These are phyloP conservation scores for Brachionus manjavacas DNA, from an alignment of 1,140 invertebrate species.

Conservation along the genomic window DNA sequence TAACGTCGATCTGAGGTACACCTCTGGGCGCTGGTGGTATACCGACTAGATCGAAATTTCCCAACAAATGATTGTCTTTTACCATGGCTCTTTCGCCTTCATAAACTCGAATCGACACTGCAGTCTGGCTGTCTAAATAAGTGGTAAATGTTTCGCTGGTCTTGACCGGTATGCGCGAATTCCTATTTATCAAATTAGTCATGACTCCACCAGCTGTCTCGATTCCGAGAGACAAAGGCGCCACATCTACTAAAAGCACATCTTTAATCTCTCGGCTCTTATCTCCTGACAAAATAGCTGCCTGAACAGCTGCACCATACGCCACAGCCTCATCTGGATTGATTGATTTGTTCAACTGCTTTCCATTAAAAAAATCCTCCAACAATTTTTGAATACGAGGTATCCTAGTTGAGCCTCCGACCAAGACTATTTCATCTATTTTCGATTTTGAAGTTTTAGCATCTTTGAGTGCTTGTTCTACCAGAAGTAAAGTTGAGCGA, in stretches of 20 bases:
- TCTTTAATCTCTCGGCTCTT: conserved; percentile 50
- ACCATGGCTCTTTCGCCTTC: conserved; percentile 84
- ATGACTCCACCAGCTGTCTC: conserved; percentile 67
- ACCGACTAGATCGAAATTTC: conserved; percentile 79
- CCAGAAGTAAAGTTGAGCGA: conserved; percentile 52
- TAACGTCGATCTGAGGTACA: conserved; percentile 65
- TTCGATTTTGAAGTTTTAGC: conserved; percentile 51
- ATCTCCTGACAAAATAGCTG: conserved; percentile 55
- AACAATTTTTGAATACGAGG: conserved; percentile 63
- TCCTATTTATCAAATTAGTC: conserved; percentile 48
- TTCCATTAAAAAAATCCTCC: conserved; percentile 55
- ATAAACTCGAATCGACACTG: conserved; percentile 55
- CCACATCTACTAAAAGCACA: conserved; percentile 54
- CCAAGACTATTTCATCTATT: conserved; percentile 62
- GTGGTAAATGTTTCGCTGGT: conserved; percentile 40
- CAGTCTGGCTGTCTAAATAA: conserved; percentile 38
- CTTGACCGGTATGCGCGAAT: conserved; percentile 27
- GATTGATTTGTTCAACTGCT: conserved; percentile 50
- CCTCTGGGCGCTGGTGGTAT: conserved; percentile 65
- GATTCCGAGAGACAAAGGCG: conserved; percentile 54
- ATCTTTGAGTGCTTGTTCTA: conserved; percentile 52
- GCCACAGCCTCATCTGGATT: conserved; percentile 62
- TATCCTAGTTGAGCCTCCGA: conserved; percentile 64
- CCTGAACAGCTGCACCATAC: conserved; percentile 60
- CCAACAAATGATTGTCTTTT: conserved; percentile 79